phyloP scores from a whole-genome alignment of 2,888 invertebrate genomes.

The Heliconius charithonia region DNA sequence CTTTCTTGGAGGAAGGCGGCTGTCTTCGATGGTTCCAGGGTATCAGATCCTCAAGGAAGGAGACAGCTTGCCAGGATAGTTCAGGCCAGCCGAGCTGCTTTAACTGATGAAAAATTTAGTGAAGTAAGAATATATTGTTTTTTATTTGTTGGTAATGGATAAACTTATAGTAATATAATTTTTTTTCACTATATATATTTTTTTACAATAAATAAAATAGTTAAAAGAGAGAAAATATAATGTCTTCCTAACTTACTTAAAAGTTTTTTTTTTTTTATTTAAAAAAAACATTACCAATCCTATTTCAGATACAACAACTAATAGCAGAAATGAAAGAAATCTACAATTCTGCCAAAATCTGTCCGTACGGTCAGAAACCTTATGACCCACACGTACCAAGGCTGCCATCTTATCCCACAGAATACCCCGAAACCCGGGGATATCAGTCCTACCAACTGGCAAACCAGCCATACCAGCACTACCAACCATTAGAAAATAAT shows the following conservation, averaged over 20 bases:
- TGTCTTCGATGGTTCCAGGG: constrained; percentile 86
- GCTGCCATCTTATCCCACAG: constrained; percentile 50
- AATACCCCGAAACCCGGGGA: constrained; percentile 39
- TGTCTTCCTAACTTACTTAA: not conserved
- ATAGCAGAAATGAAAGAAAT: constrained; percentile 91
- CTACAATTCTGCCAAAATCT: constrained; percentile 88
- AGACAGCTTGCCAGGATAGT: constrained; percentile 89
- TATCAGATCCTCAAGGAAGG: constrained; percentile 86
- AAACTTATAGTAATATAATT: no score
- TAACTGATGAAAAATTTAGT: constrained; percentile 88
- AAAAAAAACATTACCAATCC: not conserved
- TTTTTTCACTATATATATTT: no score
- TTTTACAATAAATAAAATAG: no score
- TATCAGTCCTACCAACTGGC: constrained; percentile 63
- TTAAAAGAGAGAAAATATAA: no score
- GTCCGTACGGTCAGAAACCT: constrained; percentile 85
- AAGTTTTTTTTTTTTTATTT: not conserved
- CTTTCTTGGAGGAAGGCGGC: constrained; percentile 89
- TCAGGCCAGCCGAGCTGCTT: constrained; percentile 88
- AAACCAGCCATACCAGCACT: constrained; percentile 67
- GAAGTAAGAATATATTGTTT: constrained; percentile 82
- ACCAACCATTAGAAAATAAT: constrained; percentile 61
- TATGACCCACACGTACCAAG: constrained; percentile 72
- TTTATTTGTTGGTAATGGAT: no score
- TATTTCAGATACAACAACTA: constrained; percentile 86